Conservation (phyloP, 2,113 vertebrate genomes). For the Entomyzon cyanotis region DNA sequence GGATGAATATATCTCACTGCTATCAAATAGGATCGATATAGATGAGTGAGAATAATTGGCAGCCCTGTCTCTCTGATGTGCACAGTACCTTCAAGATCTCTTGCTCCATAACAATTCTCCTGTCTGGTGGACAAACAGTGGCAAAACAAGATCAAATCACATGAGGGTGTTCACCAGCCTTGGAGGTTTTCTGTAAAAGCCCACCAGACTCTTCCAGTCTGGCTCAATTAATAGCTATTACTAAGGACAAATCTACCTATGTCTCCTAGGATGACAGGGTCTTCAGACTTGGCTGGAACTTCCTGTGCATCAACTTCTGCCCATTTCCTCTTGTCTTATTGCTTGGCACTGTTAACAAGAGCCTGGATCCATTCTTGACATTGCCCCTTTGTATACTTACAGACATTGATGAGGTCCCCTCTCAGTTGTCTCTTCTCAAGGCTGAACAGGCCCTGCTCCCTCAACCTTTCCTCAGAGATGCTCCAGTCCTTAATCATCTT, state of each 20-base stretch:
- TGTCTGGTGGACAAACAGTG: not conserved
- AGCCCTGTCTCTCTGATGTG: not conserved
- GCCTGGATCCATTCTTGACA: not conserved
- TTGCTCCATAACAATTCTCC: not conserved
- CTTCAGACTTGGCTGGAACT: not conserved
- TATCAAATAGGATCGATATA: not conserved
- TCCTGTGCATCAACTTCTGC: not conserved
- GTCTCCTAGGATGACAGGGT: not conserved
- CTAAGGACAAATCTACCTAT: not conserved
- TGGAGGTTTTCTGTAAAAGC: not conserved
- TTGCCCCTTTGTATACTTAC: fast-evolving
- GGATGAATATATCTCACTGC: not conserved
- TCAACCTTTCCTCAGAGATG: not conserved
- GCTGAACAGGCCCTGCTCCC: not conserved
- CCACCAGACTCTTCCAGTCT: not conserved
- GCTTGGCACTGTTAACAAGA: not conserved
- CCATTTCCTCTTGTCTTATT: not conserved
- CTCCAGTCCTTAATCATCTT: not conserved
- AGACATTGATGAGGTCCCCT: not conserved
- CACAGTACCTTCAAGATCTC: not conserved
- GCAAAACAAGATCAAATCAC: not conserved
- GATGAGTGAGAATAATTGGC: not conserved
- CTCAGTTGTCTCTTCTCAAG: not conserved
- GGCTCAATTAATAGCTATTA: not conserved
- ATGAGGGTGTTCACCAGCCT: not conserved